Evolutionary conservation across 2,888 invertebrate species (phyloP).

Genomic region (Dasypolia templi): DNA sequence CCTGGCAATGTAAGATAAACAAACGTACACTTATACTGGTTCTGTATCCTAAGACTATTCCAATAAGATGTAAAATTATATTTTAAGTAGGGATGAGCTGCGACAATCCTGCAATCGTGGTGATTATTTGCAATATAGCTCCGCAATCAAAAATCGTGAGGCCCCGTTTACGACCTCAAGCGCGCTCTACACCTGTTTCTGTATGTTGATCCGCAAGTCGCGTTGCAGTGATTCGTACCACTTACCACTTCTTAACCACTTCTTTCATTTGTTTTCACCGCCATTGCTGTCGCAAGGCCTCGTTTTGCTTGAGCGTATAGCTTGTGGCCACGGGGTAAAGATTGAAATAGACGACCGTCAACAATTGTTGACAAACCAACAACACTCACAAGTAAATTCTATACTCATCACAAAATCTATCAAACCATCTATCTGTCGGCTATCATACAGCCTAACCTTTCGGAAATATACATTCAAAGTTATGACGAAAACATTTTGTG

Average conservation of each 20-base stretch:
- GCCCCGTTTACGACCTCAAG: not conserved
- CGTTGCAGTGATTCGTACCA: not conserved
- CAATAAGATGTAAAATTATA: not conserved
- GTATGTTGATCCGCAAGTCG: not conserved
- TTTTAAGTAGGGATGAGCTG: no score
- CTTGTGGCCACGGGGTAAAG: no score
- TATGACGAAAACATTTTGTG: slow-evolving; percentile 15
- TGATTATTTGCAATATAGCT: not conserved
- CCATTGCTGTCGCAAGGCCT: not conserved
- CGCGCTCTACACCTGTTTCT: not conserved
- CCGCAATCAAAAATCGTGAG: not conserved
- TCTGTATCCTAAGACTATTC: not conserved
- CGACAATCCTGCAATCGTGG: not conserved
- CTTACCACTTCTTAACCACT: not conserved
- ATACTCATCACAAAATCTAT: slow-evolving; percentile 12
- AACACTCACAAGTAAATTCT: not conserved
- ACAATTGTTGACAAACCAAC: not conserved
- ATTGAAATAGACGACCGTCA: not conserved
- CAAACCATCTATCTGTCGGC: not conserved
- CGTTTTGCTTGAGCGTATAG: not conserved
- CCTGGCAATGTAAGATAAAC: not conserved
- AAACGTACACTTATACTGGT: no score
- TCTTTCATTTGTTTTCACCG: not conserved
- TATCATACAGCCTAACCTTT: not conserved
- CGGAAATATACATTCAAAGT: slow-evolving; percentile 22